Evolutionary conservation across 2,113 vertebrate species (phyloP), one percentile per base, ranked within the genome.

Genomic region (Rhineura floridana): DNA sequence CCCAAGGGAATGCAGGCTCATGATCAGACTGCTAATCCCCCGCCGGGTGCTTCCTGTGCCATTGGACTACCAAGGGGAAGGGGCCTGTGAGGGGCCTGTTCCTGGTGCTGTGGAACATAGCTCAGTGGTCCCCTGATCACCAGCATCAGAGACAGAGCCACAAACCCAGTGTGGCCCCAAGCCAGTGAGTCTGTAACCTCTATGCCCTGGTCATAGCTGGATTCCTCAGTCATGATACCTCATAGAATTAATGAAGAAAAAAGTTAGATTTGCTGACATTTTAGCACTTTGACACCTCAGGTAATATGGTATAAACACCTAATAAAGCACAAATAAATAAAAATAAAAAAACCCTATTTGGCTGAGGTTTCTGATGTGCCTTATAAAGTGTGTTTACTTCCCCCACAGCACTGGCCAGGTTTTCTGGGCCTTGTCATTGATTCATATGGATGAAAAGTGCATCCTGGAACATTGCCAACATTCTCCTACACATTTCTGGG

Each of bases 311-410:
- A 0, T 30, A 12, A 69, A 12, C 28, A 21, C 7, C 39, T n/a
- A 62, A 72, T 39, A n/a, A 67, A 67, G n/a, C 72, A 48, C 59
- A 63, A 69, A 65, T 11, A 7, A 42, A 88, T 86, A 88, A 93
- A 75, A 80, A 75, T 92, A 93, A 90, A 89, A 90, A 84, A 44
- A 11, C 89, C n/a, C 73, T 90, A 87, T 69, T 42, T 28, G 70
- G 63, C 7, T 13, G 63, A 52, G 2, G 9, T 67, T 50, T 67
- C 65, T 55, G 76, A 10, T 12, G 10, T 44, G 25, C 15, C 52
- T 70, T 80, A n/a, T 69, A 50, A 67, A 11, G 17, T 23, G 2
- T 39, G 17, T 21, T 52, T 52, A 2, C 10, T 21, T 69, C 42
- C 39, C 9, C 4, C 17, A 15, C 23, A 52, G 4, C 62, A 6